These are phyloP conservation scores for Cyclina sinensis DNA, from an alignment of 1,140 invertebrate species.

Conservation along the genomic window DNA sequence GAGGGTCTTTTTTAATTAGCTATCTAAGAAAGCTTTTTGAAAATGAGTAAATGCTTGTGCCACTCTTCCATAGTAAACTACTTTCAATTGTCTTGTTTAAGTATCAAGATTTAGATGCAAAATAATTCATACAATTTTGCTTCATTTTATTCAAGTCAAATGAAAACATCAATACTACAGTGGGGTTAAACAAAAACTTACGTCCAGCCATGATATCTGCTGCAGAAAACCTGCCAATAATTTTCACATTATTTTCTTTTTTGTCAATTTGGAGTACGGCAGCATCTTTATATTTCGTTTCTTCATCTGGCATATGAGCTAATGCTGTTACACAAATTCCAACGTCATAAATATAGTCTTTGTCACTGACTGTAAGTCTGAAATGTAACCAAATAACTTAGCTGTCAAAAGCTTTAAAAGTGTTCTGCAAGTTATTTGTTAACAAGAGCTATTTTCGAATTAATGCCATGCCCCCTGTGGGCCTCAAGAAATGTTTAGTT, in stretches of 20 bases:
- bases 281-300: background rate
- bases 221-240: slow-evolving; percentile 35
- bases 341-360: slow-evolving; percentile 63
- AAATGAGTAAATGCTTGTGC: background rate
- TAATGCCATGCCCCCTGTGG: too few relatives aligned
- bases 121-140: background rate
- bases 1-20: too few relatives aligned
- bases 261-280: slow-evolving; percentile 59
- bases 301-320: background rate
- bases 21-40: background rate
- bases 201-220: slow-evolving; percentile 69
- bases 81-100: background rate
- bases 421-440: too few relatives aligned
- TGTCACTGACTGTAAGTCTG: background rate
- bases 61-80: too few relatives aligned
- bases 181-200: too few relatives aligned
- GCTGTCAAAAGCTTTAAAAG: too few relatives aligned
- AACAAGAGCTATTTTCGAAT: too few relatives aligned
- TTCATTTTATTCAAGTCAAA: background rate
- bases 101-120: background rate
- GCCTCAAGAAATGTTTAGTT: too few relatives aligned
- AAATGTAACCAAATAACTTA: background rate
- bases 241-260: background rate
- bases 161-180: slow-evolving; percentile 8
- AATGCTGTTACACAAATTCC: slow-evolving; percentile 69